Percentiles rank a stretch among this genome's conserved stretches.
phyloP scores from a whole-genome alignment of 2,113 vertebrate species.

The Crotalus tigris region DNA sequence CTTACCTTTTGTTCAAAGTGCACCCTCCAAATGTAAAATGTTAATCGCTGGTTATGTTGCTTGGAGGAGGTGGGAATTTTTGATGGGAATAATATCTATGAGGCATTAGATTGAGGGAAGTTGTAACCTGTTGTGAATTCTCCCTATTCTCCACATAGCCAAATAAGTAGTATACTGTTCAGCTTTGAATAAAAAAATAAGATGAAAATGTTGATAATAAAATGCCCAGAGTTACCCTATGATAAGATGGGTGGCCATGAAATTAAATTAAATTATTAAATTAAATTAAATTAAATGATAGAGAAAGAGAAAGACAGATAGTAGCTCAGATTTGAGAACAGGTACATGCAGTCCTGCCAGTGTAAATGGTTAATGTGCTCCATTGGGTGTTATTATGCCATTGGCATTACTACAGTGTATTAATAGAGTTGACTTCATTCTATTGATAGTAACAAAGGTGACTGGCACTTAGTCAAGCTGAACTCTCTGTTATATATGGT shows the following conservation, averaged over 20 bases:
- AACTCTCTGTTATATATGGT: constrained; percentile 33
- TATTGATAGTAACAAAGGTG: neutral
- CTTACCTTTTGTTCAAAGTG: neutral
- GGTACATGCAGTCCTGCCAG: neutral
- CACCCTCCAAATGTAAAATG: neutral
- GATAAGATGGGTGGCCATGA: neutral
- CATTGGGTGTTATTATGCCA: neutral
- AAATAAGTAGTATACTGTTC: neutral
- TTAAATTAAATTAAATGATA: neutral
- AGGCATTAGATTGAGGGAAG: neutral
- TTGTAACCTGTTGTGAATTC: neutral
- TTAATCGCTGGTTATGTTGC: neutral
- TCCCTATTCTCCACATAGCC: neutral
- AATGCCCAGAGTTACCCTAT: neutral
- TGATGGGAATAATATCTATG: neutral
- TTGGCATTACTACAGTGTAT: neutral
- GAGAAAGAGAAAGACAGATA: neutral
- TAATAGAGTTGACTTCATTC: neutral
- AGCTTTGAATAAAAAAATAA: neutral
- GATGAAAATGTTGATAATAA: neutral
- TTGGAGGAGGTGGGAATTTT: neutral
- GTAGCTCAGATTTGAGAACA: constrained; percentile 2
- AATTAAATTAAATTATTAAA: neutral
- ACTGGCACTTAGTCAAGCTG: constrained; percentile 23
- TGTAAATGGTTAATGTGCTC: neutral